Evolutionary conservation across 1,140 invertebrate genomes (phyloP).

Genomic region (Homarus americanus): DNA sequence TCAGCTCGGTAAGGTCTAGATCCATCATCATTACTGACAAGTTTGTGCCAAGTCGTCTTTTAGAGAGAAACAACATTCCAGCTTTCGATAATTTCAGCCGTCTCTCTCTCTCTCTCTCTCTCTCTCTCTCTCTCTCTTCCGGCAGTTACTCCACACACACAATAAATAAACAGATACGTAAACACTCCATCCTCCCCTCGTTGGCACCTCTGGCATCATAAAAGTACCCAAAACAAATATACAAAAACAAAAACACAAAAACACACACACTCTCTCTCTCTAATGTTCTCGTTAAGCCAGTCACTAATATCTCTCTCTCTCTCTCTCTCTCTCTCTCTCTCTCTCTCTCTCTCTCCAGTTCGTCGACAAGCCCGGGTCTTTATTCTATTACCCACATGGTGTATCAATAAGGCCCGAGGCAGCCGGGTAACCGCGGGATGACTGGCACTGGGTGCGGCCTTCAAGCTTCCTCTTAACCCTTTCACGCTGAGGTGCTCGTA

Average conservation of each 20-base stretch:
- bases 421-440: slow-evolving; percentile 32
- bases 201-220: background rate
- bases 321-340: background rate
- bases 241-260: background rate
- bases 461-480: slow-evolving; percentile 43
- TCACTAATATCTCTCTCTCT: background rate
- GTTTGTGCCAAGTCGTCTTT: background rate
- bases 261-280: slow-evolving; percentile 6
- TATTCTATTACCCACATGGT: background rate
- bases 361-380: background rate
- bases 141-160: background rate
- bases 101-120: background rate
- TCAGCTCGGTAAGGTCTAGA: too few species aligned
- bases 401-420: slow-evolving; percentile 1
- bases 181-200: background rate
- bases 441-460: slow-evolving; percentile 23
- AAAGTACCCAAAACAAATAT: background rate
- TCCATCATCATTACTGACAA: background rate
- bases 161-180: too few species aligned
- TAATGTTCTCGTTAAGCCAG: background rate
- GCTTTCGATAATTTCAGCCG: background rate
- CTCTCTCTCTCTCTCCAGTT: slow-evolving; percentile 5
- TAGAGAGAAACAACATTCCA: background rate
- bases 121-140: background rate
- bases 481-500: slow-evolving; percentile 10